Conservation (phyloP, 1,140 invertebrate genomes). For the Sycobia sp. region DNA sequence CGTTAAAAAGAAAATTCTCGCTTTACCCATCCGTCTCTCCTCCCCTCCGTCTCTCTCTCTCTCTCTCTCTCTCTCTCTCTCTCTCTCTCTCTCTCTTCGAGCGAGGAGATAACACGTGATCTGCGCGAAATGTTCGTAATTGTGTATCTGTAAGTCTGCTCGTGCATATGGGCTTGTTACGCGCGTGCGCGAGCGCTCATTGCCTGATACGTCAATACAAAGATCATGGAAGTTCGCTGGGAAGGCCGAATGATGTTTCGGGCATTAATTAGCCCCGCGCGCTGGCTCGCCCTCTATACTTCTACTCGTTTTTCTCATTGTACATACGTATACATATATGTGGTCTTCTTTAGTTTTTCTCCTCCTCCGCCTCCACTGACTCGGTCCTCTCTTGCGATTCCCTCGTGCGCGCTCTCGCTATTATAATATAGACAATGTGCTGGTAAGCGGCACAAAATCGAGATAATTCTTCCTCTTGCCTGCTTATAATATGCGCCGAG, state of each 20-base stretch:
- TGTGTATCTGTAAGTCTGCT: background rate
- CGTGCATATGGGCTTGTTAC: background rate
- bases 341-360: background rate
- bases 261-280: constrained; percentile 19
- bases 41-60: too few relatives aligned
- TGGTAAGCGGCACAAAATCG: too few relatives aligned
- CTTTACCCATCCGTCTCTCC: too few relatives aligned
- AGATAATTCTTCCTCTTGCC: background rate
- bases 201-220: constrained; percentile 11
- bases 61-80: too few relatives aligned
- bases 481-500: background rate
- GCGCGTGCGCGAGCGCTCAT: background rate
- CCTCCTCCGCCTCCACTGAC: background rate
- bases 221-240: constrained; percentile 3
- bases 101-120: too few relatives aligned
- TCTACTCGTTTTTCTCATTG: background rate
- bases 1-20: too few relatives aligned
- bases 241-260: constrained; percentile 16
- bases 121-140: background rate
- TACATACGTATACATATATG: constrained; percentile 10
- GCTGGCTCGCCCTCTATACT: background rate
- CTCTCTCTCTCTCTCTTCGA: background rate
- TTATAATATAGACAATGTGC: too few relatives aligned
- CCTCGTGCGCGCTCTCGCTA: too few relatives aligned
- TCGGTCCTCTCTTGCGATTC: background rate